Evolutionary conservation across 2,888 invertebrate genomes (phyloP), one percentile per base, ranked within the genome.

Genomic region (Chloroclystis v-ata): DNA sequence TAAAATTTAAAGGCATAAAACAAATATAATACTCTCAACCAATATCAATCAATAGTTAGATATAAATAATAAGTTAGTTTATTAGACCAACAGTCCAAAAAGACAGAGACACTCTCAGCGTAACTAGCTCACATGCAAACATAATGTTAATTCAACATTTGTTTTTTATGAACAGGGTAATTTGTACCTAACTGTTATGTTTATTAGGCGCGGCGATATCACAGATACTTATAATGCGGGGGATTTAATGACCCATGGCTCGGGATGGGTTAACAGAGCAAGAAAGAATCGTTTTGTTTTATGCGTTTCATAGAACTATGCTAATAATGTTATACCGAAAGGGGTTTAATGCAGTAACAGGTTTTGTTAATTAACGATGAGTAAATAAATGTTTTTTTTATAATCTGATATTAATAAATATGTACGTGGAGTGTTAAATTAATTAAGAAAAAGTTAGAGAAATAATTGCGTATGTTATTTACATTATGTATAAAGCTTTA

Each of bases 191-290:
- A 50, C 37, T 48, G 43, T 40, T 28, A 16, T 29, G 28, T 48
- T 49, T 49, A 43, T 48, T 47, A 40, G 37, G 29, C 45, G 48
- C 55, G 45, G 47, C 43, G 40, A 46, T 53, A 55, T 49, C 45
- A 51, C 45, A 49, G 39, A 45, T 53, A 38, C 25, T 40, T 52
- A 49, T 46, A 42, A 32, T 45, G 24, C 39, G 49, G 56, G 57
- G 59, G 57, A 67, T 65, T 61, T 66, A 69, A 69, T 68, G 70
- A 63, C 60, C 70, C 67, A 43, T 68, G 52, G 53, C 61, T 52
- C 60, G 57, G 57, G 64, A 63, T 20, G 62, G 65, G 69, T 68
- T 67, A 65, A 61, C 61, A 63, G 61, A 61, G 56, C 42, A 54
- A 52, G 49, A 50, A 57, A 52, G 42, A 45, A 48, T 50, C 40